Conservation (phyloP, 1,140 invertebrate species). For the Bombus consobrinus region DNA sequence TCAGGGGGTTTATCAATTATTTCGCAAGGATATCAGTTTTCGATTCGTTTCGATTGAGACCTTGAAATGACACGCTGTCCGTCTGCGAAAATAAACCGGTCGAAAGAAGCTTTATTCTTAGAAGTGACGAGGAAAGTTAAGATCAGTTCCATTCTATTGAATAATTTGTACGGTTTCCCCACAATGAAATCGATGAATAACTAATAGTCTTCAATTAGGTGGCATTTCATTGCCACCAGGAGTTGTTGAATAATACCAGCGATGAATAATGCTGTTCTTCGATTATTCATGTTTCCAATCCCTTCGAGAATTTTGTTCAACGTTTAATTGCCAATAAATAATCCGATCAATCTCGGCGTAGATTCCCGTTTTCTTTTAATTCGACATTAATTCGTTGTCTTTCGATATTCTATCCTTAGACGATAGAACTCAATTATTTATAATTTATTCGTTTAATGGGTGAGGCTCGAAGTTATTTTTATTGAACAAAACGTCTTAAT, state of each 20-base stretch:
- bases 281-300: not conserved
- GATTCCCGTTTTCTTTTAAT: not conserved
- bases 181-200: constrained; percentile 16
- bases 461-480: not conserved
- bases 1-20: constrained; percentile 1
- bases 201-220: not conserved
- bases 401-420: not conserved
- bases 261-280: not conserved
- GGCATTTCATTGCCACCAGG: not conserved
- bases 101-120: constrained; percentile 1
- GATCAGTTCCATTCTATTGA: constrained; percentile 18
- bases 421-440: no score
- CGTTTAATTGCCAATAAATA: not conserved
- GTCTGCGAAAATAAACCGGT: not conserved
- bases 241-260: not conserved
- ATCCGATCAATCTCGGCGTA: not conserved
- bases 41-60: not conserved
- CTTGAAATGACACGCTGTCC: constrained; percentile 18
- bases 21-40: constrained; percentile 8
- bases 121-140: constrained; percentile 14
- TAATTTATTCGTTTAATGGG: not conserved
- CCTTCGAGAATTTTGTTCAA: not conserved
- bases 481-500: not conserved
- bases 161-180: constrained; percentile 8
- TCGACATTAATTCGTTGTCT: no score